These are phyloP conservation scores for Xestoiulus laeticollis DNA, from an alignment of 2,888 invertebrate genomes.

Conservation along the genomic window DNA sequence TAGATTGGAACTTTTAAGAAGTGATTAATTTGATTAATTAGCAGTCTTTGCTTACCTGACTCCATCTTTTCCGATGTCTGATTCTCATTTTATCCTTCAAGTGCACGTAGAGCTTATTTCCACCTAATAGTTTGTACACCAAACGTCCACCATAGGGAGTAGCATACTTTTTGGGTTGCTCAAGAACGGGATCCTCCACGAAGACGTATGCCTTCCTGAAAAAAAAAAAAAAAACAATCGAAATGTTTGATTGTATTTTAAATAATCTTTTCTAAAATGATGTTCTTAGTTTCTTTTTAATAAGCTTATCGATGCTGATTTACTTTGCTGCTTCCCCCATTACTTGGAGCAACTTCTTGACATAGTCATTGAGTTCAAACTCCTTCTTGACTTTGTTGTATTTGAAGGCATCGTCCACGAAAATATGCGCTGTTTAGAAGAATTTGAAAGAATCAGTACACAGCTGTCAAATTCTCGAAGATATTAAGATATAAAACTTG, in stretches of 20 bases:
- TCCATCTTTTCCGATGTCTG: conserved; percentile 90
- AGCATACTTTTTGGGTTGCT: background rate
- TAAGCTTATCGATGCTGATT: background rate
- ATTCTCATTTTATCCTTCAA: conserved; percentile 90
- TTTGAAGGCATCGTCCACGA: conserved; percentile 86
- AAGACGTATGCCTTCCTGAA: background rate
- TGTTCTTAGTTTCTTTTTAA: no score
- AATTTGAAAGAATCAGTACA: background rate
- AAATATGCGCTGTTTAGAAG: conserved; percentile 74
- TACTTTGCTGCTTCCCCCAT: conserved; percentile 79
- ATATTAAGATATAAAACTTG: conserved; percentile 63
- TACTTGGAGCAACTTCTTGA: conserved; percentile 75
- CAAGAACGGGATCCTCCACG: background rate
- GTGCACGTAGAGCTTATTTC: conserved; percentile 84
- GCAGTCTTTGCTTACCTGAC: conserved; percentile 88
- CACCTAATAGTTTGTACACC: conserved; percentile 84
- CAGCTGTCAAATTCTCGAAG: no score
- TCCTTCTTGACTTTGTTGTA: background rate
- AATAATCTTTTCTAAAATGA: no score
- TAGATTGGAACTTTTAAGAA: no score
- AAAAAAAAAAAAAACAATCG: background rate
- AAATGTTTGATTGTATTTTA: no score
- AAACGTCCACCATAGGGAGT: conserved; percentile 89
- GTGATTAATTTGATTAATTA: no score
- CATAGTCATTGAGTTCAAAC: conserved; percentile 74